Percentiles rank a stretch among this genome's conserved stretches.
Evolutionary conservation across 2,888 invertebrate genomes (phyloP).

Genomic region (Drosophila subquinaria): DNA sequence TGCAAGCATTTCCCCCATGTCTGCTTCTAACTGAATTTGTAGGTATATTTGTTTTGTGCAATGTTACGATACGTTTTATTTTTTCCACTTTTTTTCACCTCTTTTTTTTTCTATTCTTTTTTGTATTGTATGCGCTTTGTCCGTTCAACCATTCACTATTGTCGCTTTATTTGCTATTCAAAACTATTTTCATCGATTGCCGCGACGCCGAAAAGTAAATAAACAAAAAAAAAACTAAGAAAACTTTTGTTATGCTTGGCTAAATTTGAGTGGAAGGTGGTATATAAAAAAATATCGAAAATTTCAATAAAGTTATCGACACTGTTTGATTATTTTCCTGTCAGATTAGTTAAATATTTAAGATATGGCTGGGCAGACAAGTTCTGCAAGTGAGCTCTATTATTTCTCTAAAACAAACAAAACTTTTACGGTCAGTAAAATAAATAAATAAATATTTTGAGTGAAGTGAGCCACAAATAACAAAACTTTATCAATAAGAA

Average conservation of each 20-base stretch:
- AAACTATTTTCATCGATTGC: conserved; percentile 74
- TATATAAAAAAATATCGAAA: conserved; percentile 11
- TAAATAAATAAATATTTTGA: too few species aligned
- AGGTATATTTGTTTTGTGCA: conserved; percentile 68
- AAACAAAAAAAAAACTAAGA: conserved; percentile 16
- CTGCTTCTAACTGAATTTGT: conserved; percentile 71
- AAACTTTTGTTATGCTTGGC: conserved; percentile 34
- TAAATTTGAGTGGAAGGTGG: conserved; percentile 40
- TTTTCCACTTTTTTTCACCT: conserved; percentile 19
- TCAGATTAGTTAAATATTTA: background rate
- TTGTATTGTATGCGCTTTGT: conserved; percentile 38
- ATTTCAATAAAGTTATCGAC: conserved; percentile 11
- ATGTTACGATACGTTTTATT: conserved; percentile 48
- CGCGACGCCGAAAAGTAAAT: conserved; percentile 22
- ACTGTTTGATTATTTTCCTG: background rate
- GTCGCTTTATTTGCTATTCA: conserved; percentile 79
- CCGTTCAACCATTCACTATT: conserved; percentile 63
- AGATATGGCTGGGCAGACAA: too few species aligned
- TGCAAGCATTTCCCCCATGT: conserved; percentile 37
- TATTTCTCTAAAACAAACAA: too few species aligned
- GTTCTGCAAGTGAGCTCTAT: too few species aligned
- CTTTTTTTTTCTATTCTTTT: conserved; percentile 5
- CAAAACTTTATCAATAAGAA: too few species aligned
- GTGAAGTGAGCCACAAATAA: too few species aligned
- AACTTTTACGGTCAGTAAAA: too few species aligned